Evolutionary conservation across 2,888 invertebrate genomes (phyloP), one percentile per base, ranked within the genome.

Genomic region (Conus canariensis): DNA sequence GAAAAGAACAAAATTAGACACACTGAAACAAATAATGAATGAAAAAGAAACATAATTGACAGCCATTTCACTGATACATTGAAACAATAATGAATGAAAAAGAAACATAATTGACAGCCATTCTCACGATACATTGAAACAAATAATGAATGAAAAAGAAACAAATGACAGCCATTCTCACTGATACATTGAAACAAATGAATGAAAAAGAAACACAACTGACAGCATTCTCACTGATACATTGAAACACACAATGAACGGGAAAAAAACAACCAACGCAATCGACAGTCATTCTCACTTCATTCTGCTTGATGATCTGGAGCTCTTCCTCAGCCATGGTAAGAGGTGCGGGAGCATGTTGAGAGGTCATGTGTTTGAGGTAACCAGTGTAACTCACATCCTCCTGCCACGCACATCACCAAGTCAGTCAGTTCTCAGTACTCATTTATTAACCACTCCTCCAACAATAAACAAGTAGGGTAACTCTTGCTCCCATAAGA

Each of bases 271-370:
- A 16, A 1, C 30, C 30, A 12, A 77, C 14, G 3, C 4, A 16
- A 14, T 10, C 64, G 7, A 64, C 16, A 16, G 10, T 10, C 12
- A 22, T 30, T 9, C 89, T 58, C 30, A 96, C 95, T 93, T 96
- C 96, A 90, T 93, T 96, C 93, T 96, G 94, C 93, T 96, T 95
- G 90, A 96, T 96, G 89, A 94, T 89, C 91, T 95, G 93, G 91
- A 97, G 92, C 93, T 97, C 97, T 91, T 96, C 96, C 92, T 97
- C 97, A 1, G 98, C 97, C 89, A 97, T 97, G 0, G 99, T 99
- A 88, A 99, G 97, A 0, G 99, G 99, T 6, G 98, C 99, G 0
- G 99, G 98, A 0, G 98, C 98, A 87, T 97, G 97, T 90, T 98
- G 97, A 10, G 98, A 97, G 92, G 97, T 97, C 94, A 98, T 97